A percentile compares a stretch with the other conserved stretches of the same genome.
These are phyloP conservation scores for Harpagoxenus sublaevis DNA, from an alignment of 2,888 invertebrate genomes.

Conservation along the genomic window DNA sequence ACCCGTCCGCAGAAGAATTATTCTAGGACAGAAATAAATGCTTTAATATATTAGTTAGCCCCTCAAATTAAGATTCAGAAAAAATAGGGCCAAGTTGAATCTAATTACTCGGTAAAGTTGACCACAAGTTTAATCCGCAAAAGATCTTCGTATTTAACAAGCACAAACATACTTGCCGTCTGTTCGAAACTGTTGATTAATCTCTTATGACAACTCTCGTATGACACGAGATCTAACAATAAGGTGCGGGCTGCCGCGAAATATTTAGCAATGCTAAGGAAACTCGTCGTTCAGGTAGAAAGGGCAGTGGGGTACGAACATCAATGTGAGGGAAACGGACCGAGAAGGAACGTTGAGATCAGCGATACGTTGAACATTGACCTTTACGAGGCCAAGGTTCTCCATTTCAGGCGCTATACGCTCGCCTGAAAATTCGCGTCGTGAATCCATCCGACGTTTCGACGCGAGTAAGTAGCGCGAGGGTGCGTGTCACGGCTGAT, in stretches of 20 bases:
- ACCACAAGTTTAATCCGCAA: background rate
- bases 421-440: slow-evolving; percentile 34
- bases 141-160: background rate
- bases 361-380: slow-evolving; percentile 63
- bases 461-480: slow-evolving; percentile 39
- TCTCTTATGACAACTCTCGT: background rate
- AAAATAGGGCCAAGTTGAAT: slow-evolving; percentile 10
- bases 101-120: background rate
- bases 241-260: background rate
- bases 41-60: background rate
- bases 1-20: background rate
- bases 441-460: slow-evolving; percentile 22
- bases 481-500: slow-evolving; percentile 77
- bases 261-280: slow-evolving; percentile 18
- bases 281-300: slow-evolving; percentile 5
- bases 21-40: background rate
- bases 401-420: slow-evolving; percentile 9
- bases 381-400: slow-evolving; percentile 39
- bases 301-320: background rate
- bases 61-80: background rate
- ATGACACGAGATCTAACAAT: background rate
- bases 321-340: slow-evolving; percentile 68
- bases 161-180: background rate
- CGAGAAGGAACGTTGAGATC: slow-evolving; percentile 76
- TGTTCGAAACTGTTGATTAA: slow-evolving; percentile 6